Evolutionary conservation across 2,888 invertebrate species (phyloP).

Genomic region (Melanargia galathea): DNA sequence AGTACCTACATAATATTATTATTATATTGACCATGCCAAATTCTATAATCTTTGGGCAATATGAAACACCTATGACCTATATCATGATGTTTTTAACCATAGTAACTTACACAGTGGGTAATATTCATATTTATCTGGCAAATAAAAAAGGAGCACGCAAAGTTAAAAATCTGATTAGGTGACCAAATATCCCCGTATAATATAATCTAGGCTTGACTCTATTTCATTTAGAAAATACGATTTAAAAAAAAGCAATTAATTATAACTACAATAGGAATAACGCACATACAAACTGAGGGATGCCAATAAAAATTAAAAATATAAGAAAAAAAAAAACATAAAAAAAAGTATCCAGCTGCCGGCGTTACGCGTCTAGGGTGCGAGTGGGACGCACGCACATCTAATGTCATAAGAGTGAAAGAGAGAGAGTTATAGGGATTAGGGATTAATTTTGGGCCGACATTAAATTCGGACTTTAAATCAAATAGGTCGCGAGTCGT

Average conservation of each 20-base stretch:
- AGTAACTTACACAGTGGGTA: no score
- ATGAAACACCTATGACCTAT: no score
- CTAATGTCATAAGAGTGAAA: conserved; percentile 46
- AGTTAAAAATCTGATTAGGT: not conserved
- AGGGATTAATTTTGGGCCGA: conserved; percentile 74
- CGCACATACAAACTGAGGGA: conserved; percentile 61
- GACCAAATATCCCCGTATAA: not conserved
- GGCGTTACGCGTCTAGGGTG: conserved; percentile 67
- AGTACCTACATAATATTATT: no score
- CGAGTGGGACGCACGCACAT: conserved; percentile 50
- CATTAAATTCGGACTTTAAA: conserved; percentile 67
- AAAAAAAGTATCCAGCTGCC: conserved; percentile 77
- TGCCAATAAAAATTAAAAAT: conserved; percentile 62
- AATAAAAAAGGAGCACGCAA: not conserved
- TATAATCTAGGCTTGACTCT: conserved; percentile 5
- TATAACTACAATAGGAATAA: conserved; percentile 63
- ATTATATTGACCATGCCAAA: no score
- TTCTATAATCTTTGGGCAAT: no score
- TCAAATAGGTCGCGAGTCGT: conserved; percentile 62
- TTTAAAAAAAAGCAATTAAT: conserved; percentile 58
- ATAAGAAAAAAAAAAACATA: conserved; percentile 60
- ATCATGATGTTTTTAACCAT: no score
- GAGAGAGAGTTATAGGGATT: conserved; percentile 65
- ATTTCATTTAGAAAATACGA: not conserved
- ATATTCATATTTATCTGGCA: no score